phyloP scores from a whole-genome alignment of 2,113 vertebrate species.

The Equus quagga region DNA sequence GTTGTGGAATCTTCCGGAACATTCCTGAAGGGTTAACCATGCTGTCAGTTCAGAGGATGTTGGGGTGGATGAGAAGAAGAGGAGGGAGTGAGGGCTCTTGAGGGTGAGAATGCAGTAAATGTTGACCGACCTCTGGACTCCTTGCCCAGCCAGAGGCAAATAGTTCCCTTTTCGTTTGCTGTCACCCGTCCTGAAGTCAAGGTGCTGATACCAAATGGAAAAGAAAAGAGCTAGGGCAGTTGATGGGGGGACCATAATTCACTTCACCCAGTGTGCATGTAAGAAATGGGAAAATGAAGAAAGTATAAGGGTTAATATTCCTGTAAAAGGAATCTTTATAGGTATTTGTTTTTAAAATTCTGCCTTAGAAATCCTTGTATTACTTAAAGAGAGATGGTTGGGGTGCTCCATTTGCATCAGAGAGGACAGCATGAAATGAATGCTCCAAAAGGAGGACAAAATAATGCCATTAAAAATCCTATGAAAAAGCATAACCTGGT shows the following conservation, averaged over 20 bases:
- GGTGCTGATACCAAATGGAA: not conserved
- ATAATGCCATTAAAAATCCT: not conserved
- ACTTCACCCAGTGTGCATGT: rapidly evolving
- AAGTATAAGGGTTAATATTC: rapidly evolving
- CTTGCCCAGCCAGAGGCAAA: not conserved
- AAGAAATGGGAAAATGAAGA: not conserved
- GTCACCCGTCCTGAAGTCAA: too few species aligned
- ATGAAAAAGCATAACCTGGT: too few species aligned
- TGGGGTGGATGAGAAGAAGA: not conserved
- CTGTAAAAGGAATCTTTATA: not conserved
- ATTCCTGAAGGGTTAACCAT: not conserved
- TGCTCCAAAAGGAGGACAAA: not conserved
- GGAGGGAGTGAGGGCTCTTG: not conserved
- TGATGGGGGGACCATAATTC: rapidly evolving
- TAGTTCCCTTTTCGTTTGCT: rapidly evolving
- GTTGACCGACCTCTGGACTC: rapidly evolving
- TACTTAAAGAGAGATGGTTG: not conserved
- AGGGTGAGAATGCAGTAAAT: rapidly evolving
- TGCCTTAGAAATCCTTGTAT: not conserved
- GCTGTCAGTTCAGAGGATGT: not conserved
- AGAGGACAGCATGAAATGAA: not conserved
- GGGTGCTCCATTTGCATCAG: not conserved
- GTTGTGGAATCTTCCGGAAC: not conserved
- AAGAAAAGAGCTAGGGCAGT: not conserved
- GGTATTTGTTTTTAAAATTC: not conserved